These are phyloP conservation scores for Petrolisthes cinctipes DNA, from an alignment of 2,888 invertebrate species.

Conservation along the genomic window DNA sequence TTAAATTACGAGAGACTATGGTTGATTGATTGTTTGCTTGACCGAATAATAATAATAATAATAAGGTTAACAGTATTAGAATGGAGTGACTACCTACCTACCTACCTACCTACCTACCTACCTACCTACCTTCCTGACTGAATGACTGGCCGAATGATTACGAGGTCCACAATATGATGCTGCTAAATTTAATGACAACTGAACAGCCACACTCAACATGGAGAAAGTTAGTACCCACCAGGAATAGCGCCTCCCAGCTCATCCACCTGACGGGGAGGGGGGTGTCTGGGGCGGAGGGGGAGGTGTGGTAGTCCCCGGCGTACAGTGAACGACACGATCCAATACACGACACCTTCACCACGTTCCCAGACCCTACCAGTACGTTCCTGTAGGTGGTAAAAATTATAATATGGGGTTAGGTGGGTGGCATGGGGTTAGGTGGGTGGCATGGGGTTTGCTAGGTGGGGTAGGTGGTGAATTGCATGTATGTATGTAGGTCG, in stretches of 20 bases:
- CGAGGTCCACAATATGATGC: no score
- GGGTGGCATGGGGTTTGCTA: neutral
- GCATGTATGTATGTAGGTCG: neutral
- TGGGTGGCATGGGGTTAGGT: neutral
- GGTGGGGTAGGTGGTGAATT: neutral
- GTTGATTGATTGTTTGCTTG: no score
- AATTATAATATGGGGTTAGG: neutral
- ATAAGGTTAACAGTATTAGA: no score
- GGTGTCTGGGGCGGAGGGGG: conserved; percentile 14
- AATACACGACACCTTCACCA: conserved; percentile 51
- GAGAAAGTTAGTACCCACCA: no score
- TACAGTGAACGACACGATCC: conserved; percentile 61
- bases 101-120: no score
- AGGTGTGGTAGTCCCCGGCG: conserved; percentile 55
- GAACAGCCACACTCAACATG: no score
- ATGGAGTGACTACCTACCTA: no score
- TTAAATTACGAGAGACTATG: no score
- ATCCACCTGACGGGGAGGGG: conserved; percentile 84
- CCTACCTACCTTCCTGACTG: no score
- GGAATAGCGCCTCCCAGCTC: conserved; percentile 86
- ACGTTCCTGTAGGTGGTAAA: conserved; percentile 43
- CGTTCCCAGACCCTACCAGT: conserved; percentile 35
- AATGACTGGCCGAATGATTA: no score
- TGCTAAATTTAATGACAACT: no score
- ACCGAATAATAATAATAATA: no score